Percentiles rank a stretch among this genome's conserved stretches.
Conservation (phyloP, 2,797 vertebrate genomes). For the Podarcis siculus region DNA sequence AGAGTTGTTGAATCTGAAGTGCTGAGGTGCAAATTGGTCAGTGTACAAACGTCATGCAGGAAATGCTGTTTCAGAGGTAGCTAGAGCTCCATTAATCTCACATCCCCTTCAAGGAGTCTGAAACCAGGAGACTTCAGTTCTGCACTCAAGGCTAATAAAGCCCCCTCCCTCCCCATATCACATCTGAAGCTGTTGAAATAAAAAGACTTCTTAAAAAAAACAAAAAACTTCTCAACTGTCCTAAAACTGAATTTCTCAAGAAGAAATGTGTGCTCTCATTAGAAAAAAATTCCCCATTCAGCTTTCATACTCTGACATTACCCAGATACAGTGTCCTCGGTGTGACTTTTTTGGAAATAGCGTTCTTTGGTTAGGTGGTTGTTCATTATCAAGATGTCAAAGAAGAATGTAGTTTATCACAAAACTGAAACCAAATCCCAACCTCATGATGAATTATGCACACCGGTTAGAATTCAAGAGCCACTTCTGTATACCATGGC, state of each 20-base stretch:
- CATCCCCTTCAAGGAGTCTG: not conserved
- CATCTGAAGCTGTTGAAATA: not conserved
- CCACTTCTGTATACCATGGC: not conserved
- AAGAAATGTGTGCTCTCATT: not conserved
- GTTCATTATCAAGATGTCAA: conserved; percentile 5
- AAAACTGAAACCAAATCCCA: not conserved
- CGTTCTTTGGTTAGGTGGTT: not conserved
- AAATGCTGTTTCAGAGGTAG: not conserved
- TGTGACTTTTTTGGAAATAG: not conserved
- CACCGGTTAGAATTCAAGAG: not conserved
- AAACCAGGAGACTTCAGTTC: not conserved
- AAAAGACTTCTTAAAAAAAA: not conserved
- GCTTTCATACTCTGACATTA: not conserved
- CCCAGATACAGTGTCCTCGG: not conserved
- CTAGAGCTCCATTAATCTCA: not conserved
- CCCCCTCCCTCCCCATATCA: not conserved
- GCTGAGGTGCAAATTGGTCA: not conserved
- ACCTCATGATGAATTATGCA: not conserved
- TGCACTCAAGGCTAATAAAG: not conserved
- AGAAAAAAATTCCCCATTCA: too few species aligned
- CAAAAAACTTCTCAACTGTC: not conserved
- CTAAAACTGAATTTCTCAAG: not conserved
- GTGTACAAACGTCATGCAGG: not conserved
- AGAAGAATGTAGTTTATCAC: not conserved
- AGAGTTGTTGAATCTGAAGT: not conserved